Percentiles rank a stretch among this genome's conserved stretches.
phyloP scores from a whole-genome alignment of 1,140 invertebrate genomes.

The Cyrtorhinus lividipennis region DNA sequence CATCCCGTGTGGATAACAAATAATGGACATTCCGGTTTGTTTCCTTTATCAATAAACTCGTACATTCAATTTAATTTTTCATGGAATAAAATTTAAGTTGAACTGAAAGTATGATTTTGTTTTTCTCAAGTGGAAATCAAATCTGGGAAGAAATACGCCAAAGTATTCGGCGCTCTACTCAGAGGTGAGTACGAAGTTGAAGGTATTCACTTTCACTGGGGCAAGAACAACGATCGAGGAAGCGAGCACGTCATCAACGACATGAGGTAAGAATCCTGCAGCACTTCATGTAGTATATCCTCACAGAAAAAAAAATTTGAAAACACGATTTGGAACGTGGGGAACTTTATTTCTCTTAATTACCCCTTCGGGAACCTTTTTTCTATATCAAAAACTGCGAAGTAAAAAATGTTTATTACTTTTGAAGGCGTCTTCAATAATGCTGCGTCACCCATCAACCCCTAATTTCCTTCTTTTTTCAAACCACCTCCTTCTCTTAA shows the following conservation, averaged over 20 bases:
- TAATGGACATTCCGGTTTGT: constrained; percentile 55
- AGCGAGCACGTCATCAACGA: constrained; percentile 65
- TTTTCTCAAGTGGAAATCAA: constrained; percentile 21
- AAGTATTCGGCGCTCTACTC: constrained; percentile 23
- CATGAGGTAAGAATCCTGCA: constrained; percentile 23
- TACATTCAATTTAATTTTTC: background rate
- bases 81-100: background rate
- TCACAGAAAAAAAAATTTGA: too few species aligned
- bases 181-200: constrained; percentile 33
- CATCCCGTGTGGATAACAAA: constrained; percentile 42
- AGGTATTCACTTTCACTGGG: constrained; percentile 75
- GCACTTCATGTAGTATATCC: too few species aligned
- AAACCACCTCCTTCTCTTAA: too few species aligned
- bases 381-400: too few species aligned
- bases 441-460: too few species aligned
- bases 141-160: constrained; percentile 14
- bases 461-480: too few species aligned
- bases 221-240: constrained; percentile 46
- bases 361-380: too few species aligned
- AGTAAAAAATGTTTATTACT: too few species aligned
- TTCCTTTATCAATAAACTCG: too few species aligned
- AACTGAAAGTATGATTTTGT: background rate
- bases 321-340: too few species aligned
- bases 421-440: too few species aligned
- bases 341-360: too few species aligned